These are phyloP conservation scores for Henicopernis longicauda DNA, from an alignment of 2,113 vertebrate genomes.

Conservation along the genomic window DNA sequence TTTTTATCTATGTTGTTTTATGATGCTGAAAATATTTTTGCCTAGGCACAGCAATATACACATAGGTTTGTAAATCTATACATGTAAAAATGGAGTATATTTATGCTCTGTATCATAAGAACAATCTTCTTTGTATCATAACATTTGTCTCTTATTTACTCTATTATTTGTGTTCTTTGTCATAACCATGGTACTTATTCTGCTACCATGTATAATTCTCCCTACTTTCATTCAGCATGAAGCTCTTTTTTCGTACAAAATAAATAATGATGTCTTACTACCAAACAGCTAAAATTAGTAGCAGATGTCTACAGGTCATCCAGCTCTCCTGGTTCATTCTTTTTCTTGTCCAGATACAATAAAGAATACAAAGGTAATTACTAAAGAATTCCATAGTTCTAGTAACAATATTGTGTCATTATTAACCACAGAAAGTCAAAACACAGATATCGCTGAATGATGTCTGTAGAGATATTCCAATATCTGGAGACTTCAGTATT, in stretches of 20 bases:
- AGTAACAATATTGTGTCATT: neutral
- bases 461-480: neutral
- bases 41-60: neutral
- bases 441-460: neutral
- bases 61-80: neutral
- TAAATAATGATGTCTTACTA: neutral
- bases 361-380: neutral
- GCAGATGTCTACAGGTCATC: neutral
- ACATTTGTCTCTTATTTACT: neutral
- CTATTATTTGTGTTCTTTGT: neutral
- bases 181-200: neutral
- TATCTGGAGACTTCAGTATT: neutral
- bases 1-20: neutral
- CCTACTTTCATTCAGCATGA: neutral
- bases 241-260: neutral
- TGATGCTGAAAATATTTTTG: neutral
- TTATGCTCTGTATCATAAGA: neutral
- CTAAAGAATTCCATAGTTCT: neutral
- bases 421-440: neutral
- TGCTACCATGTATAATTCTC: neutral
- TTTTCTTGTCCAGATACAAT: neutral
- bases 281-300: neutral
- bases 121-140: neutral
- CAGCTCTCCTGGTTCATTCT: neutral
- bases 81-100: neutral